Evolutionary conservation across 2,888 invertebrate species (phyloP).

Genomic region (Scelioninae gen. 1): DNA sequence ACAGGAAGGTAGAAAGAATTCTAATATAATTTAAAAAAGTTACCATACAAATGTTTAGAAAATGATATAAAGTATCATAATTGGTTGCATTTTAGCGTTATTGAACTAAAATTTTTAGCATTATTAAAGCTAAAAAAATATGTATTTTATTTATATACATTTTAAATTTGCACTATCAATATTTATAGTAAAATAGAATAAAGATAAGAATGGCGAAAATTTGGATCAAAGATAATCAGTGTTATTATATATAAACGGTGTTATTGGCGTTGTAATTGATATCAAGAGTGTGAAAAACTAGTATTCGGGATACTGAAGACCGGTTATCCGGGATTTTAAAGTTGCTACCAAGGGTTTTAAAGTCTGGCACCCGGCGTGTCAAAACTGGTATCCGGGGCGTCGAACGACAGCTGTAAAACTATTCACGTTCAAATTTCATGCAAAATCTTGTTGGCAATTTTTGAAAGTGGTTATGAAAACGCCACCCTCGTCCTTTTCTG

Average conservation of each 20-base stretch:
- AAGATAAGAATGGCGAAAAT: not conserved
- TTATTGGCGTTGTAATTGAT: conserved; percentile 54
- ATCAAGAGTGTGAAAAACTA: conserved; percentile 43
- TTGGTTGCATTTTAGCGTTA: no score
- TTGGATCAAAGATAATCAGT: conserved; percentile 12
- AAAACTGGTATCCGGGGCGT: conserved; percentile 48
- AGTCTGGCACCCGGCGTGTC: conserved; percentile 41
- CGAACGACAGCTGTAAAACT: conserved; percentile 50
- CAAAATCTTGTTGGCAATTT: conserved; percentile 28
- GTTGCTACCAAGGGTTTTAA: conserved; percentile 58
- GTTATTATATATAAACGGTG: conserved; percentile 6
- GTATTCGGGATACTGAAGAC: conserved; percentile 51
- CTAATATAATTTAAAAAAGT: no score
- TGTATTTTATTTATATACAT: no score
- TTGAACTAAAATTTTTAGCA: no score
- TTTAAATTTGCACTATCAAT: no score
- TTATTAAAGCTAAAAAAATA: no score
- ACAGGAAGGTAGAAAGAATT: no score
- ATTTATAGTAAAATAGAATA: no score
- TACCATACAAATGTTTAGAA: no score
- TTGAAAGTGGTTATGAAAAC: conserved; percentile 33
- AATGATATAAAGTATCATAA: no score
- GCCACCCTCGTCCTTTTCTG: conserved; percentile 8
- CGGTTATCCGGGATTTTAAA: conserved; percentile 58
- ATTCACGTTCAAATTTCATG: conserved; percentile 47